Base-by-base conservation (phyloP, 2,797 vertebrate species). In the Sphenodon punctatus region DNA sequence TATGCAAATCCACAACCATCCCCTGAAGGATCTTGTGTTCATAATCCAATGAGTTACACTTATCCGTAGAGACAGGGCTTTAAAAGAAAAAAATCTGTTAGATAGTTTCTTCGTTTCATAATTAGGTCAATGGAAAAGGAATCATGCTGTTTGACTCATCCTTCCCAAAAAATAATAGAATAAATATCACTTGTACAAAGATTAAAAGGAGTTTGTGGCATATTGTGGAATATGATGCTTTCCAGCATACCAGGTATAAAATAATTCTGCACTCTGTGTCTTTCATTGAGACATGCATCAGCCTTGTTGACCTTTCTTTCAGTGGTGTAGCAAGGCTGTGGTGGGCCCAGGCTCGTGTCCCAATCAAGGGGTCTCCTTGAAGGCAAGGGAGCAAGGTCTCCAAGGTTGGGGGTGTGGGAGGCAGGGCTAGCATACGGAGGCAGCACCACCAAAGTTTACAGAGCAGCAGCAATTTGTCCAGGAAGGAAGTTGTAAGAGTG, bases 101-200 rank as follows among this genome's bases (percentile, higher is more conserved):
- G 70, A 80, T 60, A 73, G 65, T 70, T 63, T 32, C 70, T 71
- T 27, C 36, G 46, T 86, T 77, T 84, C 63, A 84, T 70, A 81
- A 22, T 46, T 46, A 23, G 22, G 7, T 65, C 32, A 27, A 32
- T 45, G 23, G 12, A 89, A 90, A 82, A 84, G 80, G 12, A 64
- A 42, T 83, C 11, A 12, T n/a, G 48, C 46, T 48, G 23, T 77
- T 67, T 3, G 2, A 56, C 59, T 82, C 48, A 78, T 70, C 59
- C 72, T 55, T 8, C 51, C 56, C 61, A 4, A 78, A 48, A 48
- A 48, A 48, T 25, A 25, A 11, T 46, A 48, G 22, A 25, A 46
- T 78, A 82, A 81, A 86, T 84, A 48, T 46, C 46, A 78, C 9
- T 55, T 72, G 89, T 53, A 30, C 8, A 64, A 70, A 34, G 53